Evolutionary conservation across 2,797 vertebrate genomes (phyloP).

Genomic region (Diglossa cyanea): DNA sequence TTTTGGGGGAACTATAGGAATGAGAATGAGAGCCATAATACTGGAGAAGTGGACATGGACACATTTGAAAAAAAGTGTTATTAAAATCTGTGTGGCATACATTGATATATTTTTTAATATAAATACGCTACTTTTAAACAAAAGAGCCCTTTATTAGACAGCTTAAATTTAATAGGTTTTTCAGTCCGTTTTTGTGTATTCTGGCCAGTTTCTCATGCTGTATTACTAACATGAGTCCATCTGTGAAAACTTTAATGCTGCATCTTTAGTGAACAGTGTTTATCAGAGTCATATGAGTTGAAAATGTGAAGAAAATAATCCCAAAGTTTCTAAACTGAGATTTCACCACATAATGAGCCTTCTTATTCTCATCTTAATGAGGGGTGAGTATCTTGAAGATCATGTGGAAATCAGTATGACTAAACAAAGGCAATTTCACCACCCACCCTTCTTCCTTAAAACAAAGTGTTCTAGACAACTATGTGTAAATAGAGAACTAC

Average conservation of each 20-base stretch:
- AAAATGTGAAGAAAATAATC: not conserved
- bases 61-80: not conserved
- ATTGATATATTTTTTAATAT: not conserved
- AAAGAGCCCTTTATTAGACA: not conserved
- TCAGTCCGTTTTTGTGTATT: not conserved
- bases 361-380: not conserved
- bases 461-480: not conserved
- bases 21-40: not conserved
- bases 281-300: not conserved
- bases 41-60: not conserved
- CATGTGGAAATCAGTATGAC: not conserved
- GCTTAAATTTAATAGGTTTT: not conserved
- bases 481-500: not conserved
- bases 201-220: not conserved
- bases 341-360: not conserved
- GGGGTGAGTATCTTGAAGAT: not conserved
- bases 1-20: not conserved
- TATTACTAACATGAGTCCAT: not conserved
- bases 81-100: not conserved
- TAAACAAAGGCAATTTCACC: constrained; percentile 24
- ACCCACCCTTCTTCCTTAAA: constrained; percentile 23
- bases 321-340: not conserved
- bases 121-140: not conserved
- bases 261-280: not conserved
- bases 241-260: not conserved